These are phyloP conservation scores for Oreocharis arfaki DNA, from an alignment of 2,113 vertebrate species.

Conservation along the genomic window DNA sequence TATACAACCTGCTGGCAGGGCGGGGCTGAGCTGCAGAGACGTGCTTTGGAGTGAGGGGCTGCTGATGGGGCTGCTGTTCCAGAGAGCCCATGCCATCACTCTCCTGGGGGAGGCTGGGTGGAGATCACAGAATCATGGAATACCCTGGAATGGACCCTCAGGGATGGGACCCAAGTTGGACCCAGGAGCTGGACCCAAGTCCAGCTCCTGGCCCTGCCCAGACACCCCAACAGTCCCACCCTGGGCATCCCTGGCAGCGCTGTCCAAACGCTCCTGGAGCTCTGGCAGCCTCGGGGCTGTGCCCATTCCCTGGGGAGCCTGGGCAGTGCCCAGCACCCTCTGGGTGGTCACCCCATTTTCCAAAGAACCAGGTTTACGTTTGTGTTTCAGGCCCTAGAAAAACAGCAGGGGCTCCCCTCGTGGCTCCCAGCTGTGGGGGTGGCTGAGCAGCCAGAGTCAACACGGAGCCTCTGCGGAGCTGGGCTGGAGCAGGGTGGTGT, in stretches of 20 bases:
- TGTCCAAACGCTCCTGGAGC: neutral
- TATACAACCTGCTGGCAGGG: neutral
- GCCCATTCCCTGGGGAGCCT: neutral
- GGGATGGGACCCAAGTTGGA: neutral
- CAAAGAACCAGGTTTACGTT: neutral
- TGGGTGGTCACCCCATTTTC: neutral
- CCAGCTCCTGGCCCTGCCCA: fast-evolving
- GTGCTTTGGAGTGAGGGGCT: neutral
- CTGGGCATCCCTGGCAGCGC: fast-evolving
- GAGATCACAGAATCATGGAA: neutral
- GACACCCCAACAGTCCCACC: neutral
- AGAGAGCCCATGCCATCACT: neutral
- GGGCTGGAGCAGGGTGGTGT: neutral
- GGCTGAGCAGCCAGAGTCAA: neutral
- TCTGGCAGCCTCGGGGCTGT: neutral
- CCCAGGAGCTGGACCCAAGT: neutral
- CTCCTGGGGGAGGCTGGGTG: neutral
- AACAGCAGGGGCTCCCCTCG: neutral
- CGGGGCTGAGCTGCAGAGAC: neutral
- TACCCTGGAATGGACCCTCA: neutral
- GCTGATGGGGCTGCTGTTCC: neutral
- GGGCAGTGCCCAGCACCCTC: neutral
- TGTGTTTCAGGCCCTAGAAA: neutral
- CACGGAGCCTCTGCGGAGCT: neutral
- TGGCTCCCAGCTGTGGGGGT: neutral